Evolutionary conservation across 2,113 vertebrate genomes (phyloP).

Genomic region (Anarrhichthys ocellatus): DNA sequence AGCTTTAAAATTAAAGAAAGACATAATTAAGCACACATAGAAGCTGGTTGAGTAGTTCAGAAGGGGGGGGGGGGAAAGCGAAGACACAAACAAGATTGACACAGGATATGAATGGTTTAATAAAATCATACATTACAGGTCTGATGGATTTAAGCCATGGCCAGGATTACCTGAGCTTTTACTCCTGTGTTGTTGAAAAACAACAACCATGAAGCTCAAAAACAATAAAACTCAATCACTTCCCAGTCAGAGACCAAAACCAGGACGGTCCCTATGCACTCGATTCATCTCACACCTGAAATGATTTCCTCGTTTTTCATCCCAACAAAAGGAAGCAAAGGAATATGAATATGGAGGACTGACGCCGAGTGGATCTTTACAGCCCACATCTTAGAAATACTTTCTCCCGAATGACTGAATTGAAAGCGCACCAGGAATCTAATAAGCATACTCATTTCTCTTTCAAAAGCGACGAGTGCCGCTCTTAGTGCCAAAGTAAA

Average conservation of each 20-base stretch:
- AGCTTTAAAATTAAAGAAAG: not conserved
- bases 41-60: not conserved
- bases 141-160: slow-evolving; percentile 41
- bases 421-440: slow-evolving; percentile 22
- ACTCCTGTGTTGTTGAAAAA: slow-evolving; percentile 37
- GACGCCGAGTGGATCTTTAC: slow-evolving; percentile 45
- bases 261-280: slow-evolving; percentile 23
- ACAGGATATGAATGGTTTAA: slow-evolving; percentile 62
- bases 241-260: slow-evolving; percentile 39
- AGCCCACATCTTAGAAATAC: slow-evolving; percentile 10
- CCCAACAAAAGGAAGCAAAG: slow-evolving; percentile 28
- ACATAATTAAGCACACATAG: not conserved
- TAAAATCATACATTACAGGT: slow-evolving; percentile 56
- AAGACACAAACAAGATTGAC: not conserved
- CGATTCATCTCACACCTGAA: slow-evolving; percentile 14
- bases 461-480: slow-evolving; percentile 1
- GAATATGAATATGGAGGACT: slow-evolving; percentile 33
- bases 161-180: slow-evolving; percentile 58
- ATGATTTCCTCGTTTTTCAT: slow-evolving; percentile 8
- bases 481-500: slow-evolving; percentile 46
- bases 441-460: not conserved
- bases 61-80: not conserved
- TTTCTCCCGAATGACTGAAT: slow-evolving; percentile 27
- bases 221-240: slow-evolving; percentile 42
- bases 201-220: slow-evolving; percentile 52